Base-by-base conservation (phyloP, 1,140 invertebrate genomes). In the Formica exsecta region DNA sequence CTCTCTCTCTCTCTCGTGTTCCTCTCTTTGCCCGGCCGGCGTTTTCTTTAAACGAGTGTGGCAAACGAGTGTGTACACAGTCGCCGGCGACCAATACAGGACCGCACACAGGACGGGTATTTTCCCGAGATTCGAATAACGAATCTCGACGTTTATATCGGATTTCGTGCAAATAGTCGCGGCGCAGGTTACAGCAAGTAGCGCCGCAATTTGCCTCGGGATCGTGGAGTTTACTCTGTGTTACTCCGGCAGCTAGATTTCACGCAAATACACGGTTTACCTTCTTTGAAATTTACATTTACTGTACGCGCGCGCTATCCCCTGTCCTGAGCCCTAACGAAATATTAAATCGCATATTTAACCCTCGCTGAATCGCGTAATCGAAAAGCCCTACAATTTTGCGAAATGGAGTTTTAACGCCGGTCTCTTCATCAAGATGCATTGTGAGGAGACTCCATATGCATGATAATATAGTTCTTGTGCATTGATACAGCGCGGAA, bases 61-160 rank as follows among this genome's bases (percentile, higher is more conserved):
- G n/a, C n/a, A 86, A 73, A 86, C 75, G 65, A 73, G 71, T 85
- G 59, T 70, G 54, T 68, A 54, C 70, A 66, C 54, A 75, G 51
- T 85, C 44, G 68, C 44, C 71, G 51, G 38, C 57, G 57, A 70
- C 71, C 68, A 79, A 85, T 68, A 54, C 57, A 51, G 48, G 48
- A 51, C 11, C 25, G 11, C 48, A 19, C 51, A 25, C 51, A n/a
- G 25, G n/a, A 16, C 9, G 41, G 51, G 13, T n/a, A 6, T 32
- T 29, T 48, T 1, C n/a, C 64, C 73, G 51, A 68, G 22, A 48
- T 70, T 73, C 44, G n/a, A 64, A 48, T 68, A 81, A 81, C 25
- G 74, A 89, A 68, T 76, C 81, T 19, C 36, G 36, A 25, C 81
- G 61, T 85, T 85, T 77, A 85, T 85, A 77, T 85, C 81, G 44